Evolutionary conservation across 2,113 vertebrate species (phyloP), one percentile per base, ranked within the genome.

Genomic region (Pedetes capensis): DNA sequence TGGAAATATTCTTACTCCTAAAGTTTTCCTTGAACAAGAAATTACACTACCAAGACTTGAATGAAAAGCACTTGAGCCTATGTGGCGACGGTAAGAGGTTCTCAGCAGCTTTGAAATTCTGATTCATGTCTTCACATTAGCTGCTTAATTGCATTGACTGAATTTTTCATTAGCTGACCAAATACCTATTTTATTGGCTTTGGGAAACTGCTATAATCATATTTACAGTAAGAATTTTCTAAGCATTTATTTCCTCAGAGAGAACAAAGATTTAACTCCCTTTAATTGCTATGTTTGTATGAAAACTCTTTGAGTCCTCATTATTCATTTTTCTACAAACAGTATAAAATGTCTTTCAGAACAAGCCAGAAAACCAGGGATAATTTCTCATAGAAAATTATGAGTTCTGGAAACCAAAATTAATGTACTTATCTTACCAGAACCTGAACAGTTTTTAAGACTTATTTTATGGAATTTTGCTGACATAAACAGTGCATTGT

Each of bases 81-180:
- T 12, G 68, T 3, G 64, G 83, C 47, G 61, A 90, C 59, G 53
- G 63, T 94, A 93, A 96, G 64, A 89, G 91, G 57, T 94, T 92
- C 96, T 93, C 55, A 93, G 84, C 13, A 96, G 92, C 76, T 87
- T 22, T 94, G 87, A 95, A 89, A 94, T 53, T 96, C 85, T 94
- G 92, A 96, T 81, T 94, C 93, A 64, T 61, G 32, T 86, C 90
- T 92, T 93, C 92, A 91, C 86, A 96, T 97, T 91, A 97, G 92
- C 64, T 83, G 83, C 97, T 96, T 97, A 97, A 97, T 96, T 97
- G 94, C 87, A 96, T 25, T 59, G 37, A 93, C 84, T 97, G 63
- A 97, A 96, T 97, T 96, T 97, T 97, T 97, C 81, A 97, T 97
- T 96, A 97, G 97, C 87, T 96, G 87, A 92, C 57, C 84, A 96